Evolutionary conservation across 1,140 invertebrate species (phyloP), one percentile per base, ranked within the genome.

Genomic region (Anastrepha obliqua): DNA sequence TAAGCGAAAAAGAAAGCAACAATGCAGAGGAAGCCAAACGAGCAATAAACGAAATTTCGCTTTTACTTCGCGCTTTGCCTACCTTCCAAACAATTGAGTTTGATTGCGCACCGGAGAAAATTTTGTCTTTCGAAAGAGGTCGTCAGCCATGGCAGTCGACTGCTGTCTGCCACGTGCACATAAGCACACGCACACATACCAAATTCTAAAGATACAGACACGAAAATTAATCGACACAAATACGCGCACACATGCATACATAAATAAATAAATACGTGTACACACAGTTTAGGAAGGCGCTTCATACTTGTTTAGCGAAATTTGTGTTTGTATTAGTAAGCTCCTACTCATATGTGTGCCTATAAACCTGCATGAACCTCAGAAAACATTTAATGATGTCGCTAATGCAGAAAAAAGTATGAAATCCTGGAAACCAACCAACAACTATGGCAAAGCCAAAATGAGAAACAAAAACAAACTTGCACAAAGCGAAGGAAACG

Each of bases 121-220:
- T 86, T 88, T 86, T 86, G 44, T 59, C 47, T 86, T 47, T 88
- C 78, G 89, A 87, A 86, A 60, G 87, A 81, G 42, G 88, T 67
- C 89, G 86, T 65, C 89, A 88, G 81, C 86, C 78, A 60, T 60
- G 87, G 87, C 88, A 44, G 86, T 90, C 74, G 74, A 81, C 17
- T 81, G 51, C 47, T 29, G 47, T 0, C 47, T 81, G 47, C 64
- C 29, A 29, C 0, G 64, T 11, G 29, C 64, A 67, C n/a, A 39
- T 11, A 39, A 67, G 29, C 64, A 81, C 47, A 55, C n/a, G 5
- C 11, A 55, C 74, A 55, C 20, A 74, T 9, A 47, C 42, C 44
- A 47, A 74, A 15, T 8, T 42, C n/a, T n/a, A 51, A 29, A 17
- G n/a, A 81, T 51, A 55, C 9, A 51, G 8, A 47, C 17, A n/a